Base-by-base conservation (phyloP, 2,113 vertebrate genomes). In the Illadopsis cleaveri region DNA sequence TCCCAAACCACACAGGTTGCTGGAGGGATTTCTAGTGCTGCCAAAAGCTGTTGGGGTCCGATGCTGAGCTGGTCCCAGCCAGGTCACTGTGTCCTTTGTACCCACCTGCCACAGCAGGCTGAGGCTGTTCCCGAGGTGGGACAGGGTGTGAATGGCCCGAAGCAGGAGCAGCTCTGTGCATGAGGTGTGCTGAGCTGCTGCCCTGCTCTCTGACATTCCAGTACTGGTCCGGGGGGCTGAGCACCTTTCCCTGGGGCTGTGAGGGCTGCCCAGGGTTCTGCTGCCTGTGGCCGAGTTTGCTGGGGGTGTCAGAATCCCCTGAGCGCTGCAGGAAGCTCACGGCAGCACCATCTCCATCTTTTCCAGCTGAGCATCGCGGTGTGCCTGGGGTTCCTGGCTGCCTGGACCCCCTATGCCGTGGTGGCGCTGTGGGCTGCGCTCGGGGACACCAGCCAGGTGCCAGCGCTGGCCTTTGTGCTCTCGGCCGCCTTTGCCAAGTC, bases 361-460 rank as follows among this genome's bases (percentile, higher is more conserved):
- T 91, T 93, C 54, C 93, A 99, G 98, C 97, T 98, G 53, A 98
- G 98, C 1, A 10, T 98, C 45, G 98, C 98, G 0, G 98, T 99
- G 90, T 99, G 98, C 96, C 98, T 98, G 51, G 98, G 98, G 9
- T 98, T 98, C 87, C 97, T 99, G 93, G 97, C 97, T 53, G 98
- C 98, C 62, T 99, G 98, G 98, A 99, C 98, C 54, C 98, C 98
- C 30, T 98, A 98, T 7, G 98, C 98, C 4, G 38, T 98, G 9
- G 72, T 98, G 8, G 97, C 98, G 33, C 98, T 98, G 95, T 98
- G 98, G 98, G 97, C 98, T 13, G 97, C 97, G 4, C 98, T 98
- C 5, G 97, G 98, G 6, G 96, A 98, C 5, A 42, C 98, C 81
- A 54, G 78, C 37, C 77, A 69, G 48, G 97, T 99, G 42, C 98